Conservation (phyloP, 2,113 vertebrate species). For the Hypocryptadius cinnamomeus region DNA sequence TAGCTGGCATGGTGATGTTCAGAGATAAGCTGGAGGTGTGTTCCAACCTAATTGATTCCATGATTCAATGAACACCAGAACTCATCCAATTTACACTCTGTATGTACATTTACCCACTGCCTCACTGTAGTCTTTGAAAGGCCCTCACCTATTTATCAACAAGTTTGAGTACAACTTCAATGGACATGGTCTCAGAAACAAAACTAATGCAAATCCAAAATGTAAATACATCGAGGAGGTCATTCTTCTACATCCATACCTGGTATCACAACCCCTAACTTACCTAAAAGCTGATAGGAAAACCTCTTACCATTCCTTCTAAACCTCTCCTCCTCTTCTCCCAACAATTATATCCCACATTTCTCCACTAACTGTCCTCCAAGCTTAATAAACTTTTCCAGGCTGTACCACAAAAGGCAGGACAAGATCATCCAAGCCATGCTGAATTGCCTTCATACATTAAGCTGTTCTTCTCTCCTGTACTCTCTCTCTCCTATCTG, state of each 20-base stretch:
- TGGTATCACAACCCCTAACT: background rate
- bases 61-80: background rate
- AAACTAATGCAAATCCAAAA: background rate
- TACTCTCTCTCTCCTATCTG: background rate
- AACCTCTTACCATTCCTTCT: background rate
- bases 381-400: background rate
- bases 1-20: background rate
- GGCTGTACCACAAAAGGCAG: background rate
- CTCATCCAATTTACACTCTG: background rate
- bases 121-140: background rate
- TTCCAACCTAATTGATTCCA: background rate
- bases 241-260: background rate
- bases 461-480: background rate
- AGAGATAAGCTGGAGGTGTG: background rate
- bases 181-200: background rate
- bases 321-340: background rate
- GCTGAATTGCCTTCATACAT: background rate
- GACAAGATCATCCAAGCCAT: background rate
- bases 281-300: background rate
- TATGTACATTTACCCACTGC: background rate
- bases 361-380: background rate
- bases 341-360: background rate
- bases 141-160: background rate
- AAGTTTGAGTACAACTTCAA: background rate
- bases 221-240: background rate